phyloP scores from a whole-genome alignment of 2,797 vertebrate genomes.

The Poecilia gillii region DNA sequence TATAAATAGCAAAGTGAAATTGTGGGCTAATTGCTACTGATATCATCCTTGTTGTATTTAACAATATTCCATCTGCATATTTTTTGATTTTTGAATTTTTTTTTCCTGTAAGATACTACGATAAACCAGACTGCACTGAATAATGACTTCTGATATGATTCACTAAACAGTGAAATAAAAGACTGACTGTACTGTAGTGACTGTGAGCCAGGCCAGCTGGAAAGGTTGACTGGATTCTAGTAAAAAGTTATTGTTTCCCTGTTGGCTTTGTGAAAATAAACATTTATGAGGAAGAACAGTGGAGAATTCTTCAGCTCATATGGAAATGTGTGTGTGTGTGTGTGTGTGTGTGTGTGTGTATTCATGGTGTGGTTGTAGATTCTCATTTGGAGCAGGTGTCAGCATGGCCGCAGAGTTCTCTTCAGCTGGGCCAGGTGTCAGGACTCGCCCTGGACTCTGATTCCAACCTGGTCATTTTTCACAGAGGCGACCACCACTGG shows the following conservation, averaged over 20 bases:
- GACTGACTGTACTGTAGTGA: background rate
- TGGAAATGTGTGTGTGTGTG: background rate
- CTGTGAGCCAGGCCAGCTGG: background rate
- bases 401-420: conserved; percentile 86
- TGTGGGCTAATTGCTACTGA: background rate
- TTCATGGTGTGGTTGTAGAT: conserved; percentile 71
- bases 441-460: conserved; percentile 90
- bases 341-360: background rate
- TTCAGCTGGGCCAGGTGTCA: conserved; percentile 93
- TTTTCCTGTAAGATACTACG: no score
- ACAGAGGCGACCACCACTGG: conserved; percentile 93
- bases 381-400: conserved; percentile 86
- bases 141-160: background rate
- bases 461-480: conserved; percentile 93
- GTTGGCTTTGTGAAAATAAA: background rate
- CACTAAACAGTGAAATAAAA: background rate
- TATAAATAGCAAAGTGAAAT: background rate
- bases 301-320: background rate
- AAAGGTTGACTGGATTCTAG: background rate
- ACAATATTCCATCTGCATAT: background rate
- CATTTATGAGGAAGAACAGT: background rate
- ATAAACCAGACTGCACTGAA: background rate
- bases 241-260: background rate
- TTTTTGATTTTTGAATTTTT: background rate
- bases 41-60: background rate